These are phyloP conservation scores for Ethmia dodecea DNA, from an alignment of 2,888 invertebrate species.

Conservation along the genomic window DNA sequence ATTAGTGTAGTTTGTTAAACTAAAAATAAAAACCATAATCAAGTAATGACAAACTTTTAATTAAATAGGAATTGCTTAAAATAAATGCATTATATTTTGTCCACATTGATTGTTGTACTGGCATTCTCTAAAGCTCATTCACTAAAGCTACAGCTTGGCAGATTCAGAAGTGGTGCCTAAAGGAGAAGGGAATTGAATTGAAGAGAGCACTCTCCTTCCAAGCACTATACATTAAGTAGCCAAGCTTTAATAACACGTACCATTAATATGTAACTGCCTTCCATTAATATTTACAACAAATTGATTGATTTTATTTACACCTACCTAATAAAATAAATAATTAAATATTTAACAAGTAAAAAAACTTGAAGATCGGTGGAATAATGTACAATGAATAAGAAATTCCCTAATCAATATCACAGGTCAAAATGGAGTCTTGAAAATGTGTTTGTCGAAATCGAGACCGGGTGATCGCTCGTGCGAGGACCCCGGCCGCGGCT, in stretches of 20 bases:
- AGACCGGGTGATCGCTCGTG: constrained; percentile 23
- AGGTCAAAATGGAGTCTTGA: constrained; percentile 70
- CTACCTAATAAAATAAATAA: constrained; percentile 58
- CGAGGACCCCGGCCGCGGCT: constrained; percentile 27
- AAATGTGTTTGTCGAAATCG: constrained; percentile 46
- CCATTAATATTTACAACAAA: constrained; percentile 66
- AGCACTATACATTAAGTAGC: too few relatives aligned
- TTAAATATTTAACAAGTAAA: constrained; percentile 39
- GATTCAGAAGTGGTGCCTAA: too few relatives aligned
- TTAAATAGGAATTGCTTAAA: constrained; percentile 40
- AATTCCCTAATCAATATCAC: constrained; percentile 63
- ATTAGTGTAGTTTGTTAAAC: background rate
- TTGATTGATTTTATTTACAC: constrained; percentile 62
- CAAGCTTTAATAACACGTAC: too few relatives aligned
- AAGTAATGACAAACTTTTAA: constrained; percentile 29
- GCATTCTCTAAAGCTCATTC: too few relatives aligned
- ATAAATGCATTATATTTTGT: constrained; percentile 53
- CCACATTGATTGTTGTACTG: constrained; percentile 10
- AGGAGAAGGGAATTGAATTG: too few relatives aligned
- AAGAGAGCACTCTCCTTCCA: too few relatives aligned
- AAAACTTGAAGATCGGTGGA: constrained; percentile 54
- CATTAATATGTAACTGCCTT: too few relatives aligned
- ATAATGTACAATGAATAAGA: constrained; percentile 32
- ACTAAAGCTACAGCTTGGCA: too few relatives aligned
- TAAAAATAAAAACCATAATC: constrained; percentile 12